A percentile compares a stretch with the other conserved stretches of the same genome.
Evolutionary conservation across 1,140 invertebrate genomes (phyloP).

Genomic region (Campoletis sonorensis): DNA sequence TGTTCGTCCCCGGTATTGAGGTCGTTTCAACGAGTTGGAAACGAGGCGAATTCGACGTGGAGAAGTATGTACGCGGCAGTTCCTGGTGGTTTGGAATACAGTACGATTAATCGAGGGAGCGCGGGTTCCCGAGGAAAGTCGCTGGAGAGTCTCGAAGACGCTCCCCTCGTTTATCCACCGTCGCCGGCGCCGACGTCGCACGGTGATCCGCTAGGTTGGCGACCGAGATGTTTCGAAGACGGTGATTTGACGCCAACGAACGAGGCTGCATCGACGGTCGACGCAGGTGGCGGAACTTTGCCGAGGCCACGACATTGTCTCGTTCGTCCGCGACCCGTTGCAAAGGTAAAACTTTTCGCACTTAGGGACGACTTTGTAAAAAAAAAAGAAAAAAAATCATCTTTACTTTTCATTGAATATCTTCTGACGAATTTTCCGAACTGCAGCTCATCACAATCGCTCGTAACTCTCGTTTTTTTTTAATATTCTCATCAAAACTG

Average conservation of each 20-base stretch:
- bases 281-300: slow-evolving; percentile 87
- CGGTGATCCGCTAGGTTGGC: slow-evolving; percentile 78
- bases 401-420: not conserved
- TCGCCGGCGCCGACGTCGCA: slow-evolving; percentile 69
- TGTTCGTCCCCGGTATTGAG: slow-evolving; percentile 73
- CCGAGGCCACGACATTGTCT: slow-evolving; percentile 88
- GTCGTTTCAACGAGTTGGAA: slow-evolving; percentile 70
- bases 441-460: too few species aligned
- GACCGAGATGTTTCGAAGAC: slow-evolving; percentile 89
- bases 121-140: slow-evolving; percentile 82
- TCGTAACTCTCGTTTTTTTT: not conserved
- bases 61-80: slow-evolving; percentile 73
- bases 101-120: slow-evolving; percentile 59
- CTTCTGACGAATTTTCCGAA: too few species aligned
- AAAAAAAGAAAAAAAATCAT: slow-evolving; percentile 14
- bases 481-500: not conserved
- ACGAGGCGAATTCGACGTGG: slow-evolving; percentile 65
- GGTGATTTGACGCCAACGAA: slow-evolving; percentile 93
- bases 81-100: slow-evolving; percentile 64
- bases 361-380: not conserved
- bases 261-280: slow-evolving; percentile 79
- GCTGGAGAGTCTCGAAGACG: slow-evolving; percentile 86
- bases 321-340: slow-evolving; percentile 89
- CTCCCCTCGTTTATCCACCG: slow-evolving; percentile 72
- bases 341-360: slow-evolving; percentile 81